These are phyloP conservation scores for Oscheius sp. DNA, from an alignment of 2,888 invertebrate genomes.

Conservation along the genomic window DNA sequence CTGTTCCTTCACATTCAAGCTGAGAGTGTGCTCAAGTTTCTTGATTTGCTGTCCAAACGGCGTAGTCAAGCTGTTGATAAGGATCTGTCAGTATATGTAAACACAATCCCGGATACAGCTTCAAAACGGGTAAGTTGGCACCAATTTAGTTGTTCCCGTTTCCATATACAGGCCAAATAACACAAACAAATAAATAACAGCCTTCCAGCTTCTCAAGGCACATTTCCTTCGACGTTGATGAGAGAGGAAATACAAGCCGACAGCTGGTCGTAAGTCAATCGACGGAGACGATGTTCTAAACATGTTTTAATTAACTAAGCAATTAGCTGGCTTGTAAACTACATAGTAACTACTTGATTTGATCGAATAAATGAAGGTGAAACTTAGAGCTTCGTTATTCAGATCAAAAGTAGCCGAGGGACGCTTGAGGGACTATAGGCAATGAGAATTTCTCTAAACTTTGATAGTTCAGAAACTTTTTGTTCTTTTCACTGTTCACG, in stretches of 20 bases:
- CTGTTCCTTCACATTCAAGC: background rate
- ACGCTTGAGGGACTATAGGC: too few species aligned
- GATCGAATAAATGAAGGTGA: too few species aligned
- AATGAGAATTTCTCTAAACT: too few species aligned
- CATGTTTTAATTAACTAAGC: background rate
- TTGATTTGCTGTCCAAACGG: background rate
- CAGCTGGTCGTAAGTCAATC: constrained; percentile 34
- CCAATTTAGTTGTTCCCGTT: background rate
- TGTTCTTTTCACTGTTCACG: background rate
- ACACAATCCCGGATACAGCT: constrained; percentile 20
- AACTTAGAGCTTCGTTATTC: too few species aligned
- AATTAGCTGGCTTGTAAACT: too few species aligned
- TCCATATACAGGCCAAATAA: background rate
- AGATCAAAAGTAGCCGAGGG: too few species aligned
- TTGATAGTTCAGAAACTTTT: too few species aligned
- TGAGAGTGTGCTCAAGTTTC: background rate
- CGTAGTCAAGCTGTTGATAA: constrained; percentile 16
- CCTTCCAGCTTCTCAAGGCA: constrained; percentile 23
- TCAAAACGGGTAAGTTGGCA: constrained; percentile 6
- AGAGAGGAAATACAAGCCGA: constrained; percentile 18
- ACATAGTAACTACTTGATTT: too few species aligned
- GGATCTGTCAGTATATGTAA: constrained; percentile 18
- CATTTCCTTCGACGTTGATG: constrained; percentile 1
- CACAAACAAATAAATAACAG: background rate
- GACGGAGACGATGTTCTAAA: constrained; percentile 28